Evolutionary conservation across 2,888 invertebrate species (phyloP).

Genomic region (Microplitis manilae): DNA sequence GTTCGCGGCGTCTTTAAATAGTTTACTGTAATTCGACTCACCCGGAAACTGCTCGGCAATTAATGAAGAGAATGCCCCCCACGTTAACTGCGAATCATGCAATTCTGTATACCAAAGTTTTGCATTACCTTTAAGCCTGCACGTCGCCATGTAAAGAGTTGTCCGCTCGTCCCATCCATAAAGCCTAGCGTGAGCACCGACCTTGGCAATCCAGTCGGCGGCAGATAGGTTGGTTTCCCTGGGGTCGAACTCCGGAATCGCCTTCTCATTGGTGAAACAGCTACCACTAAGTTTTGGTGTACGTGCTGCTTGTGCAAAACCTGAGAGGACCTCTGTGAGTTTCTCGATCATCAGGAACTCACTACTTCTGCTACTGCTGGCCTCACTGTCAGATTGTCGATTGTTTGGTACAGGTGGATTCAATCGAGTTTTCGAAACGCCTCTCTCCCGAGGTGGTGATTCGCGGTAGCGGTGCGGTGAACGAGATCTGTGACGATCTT

Average conservation of each 20-base stretch:
- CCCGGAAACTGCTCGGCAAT: constrained; percentile 19
- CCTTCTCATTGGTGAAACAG: constrained; percentile 21
- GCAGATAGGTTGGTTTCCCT: constrained; percentile 13
- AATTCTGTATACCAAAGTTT: constrained; percentile 28
- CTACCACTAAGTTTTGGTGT: not conserved
- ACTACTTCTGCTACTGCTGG: not conserved
- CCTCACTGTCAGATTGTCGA: not conserved
- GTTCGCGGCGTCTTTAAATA: constrained; percentile 20
- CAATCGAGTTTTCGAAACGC: not conserved
- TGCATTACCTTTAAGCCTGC: constrained; percentile 20
- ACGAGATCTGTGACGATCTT: not conserved
- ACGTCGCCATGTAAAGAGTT: constrained; percentile 29
- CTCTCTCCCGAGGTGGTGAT: not conserved
- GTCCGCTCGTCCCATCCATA: constrained; percentile 24
- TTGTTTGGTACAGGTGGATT: not conserved
- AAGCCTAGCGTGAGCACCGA: not conserved
- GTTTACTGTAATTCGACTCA: constrained; percentile 14
- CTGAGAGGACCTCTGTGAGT: not conserved
- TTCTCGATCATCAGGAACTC: not conserved
- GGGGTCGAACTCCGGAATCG: constrained; percentile 19
- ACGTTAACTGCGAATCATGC: constrained; percentile 3
- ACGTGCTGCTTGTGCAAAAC: not conserved
- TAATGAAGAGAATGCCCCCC: constrained; percentile 21
- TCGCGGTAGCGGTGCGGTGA: not conserved
- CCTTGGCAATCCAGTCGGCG: constrained; percentile 22